A percentile compares a stretch with the other conserved stretches of the same genome.
Conservation (phyloP, 2,888 invertebrate genomes). For the Ephialtes manifestator region DNA sequence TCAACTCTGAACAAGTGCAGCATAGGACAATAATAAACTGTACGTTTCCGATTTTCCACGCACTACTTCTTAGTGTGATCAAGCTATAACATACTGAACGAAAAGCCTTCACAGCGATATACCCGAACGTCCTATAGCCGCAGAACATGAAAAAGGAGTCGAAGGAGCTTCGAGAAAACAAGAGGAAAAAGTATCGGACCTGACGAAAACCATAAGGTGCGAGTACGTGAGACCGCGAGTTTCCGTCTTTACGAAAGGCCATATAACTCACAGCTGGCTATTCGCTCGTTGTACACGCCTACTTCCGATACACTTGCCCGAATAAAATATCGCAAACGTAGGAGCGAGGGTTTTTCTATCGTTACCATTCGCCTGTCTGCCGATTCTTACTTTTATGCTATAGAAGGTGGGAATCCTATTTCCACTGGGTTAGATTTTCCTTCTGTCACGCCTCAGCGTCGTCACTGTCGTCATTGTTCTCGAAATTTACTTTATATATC, state of each 20-base stretch:
- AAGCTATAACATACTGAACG: background rate
- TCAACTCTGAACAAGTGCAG: background rate
- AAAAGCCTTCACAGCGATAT: background rate
- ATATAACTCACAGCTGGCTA: slow-evolving; percentile 16
- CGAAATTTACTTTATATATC: background rate
- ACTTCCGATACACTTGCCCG: slow-evolving; percentile 71
- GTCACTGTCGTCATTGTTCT: slow-evolving; percentile 1
- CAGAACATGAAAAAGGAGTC: slow-evolving; percentile 27
- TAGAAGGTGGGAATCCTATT: background rate
- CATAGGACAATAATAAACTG: background rate
- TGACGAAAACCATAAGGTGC: slow-evolving; percentile 24
- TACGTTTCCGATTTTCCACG: background rate
- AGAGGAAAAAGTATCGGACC: background rate
- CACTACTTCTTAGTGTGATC: background rate
- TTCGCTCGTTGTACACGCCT: slow-evolving; percentile 67
- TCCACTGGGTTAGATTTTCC: slow-evolving; percentile 31
- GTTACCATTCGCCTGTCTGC: slow-evolving; percentile 58
- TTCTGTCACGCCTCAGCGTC: slow-evolving; percentile 15
- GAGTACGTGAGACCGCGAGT: slow-evolving; percentile 16
- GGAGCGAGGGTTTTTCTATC: slow-evolving; percentile 49
- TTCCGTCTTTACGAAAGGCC: slow-evolving; percentile 8
- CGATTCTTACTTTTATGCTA: slow-evolving; percentile 38
- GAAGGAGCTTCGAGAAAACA: background rate
- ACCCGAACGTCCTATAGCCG: background rate
- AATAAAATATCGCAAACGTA: slow-evolving; percentile 69